A percentile compares a stretch with the other conserved stretches of the same genome.
Evolutionary conservation across 2,888 invertebrate species (phyloP).

Genomic region (Hofmannophila pseudospretella): DNA sequence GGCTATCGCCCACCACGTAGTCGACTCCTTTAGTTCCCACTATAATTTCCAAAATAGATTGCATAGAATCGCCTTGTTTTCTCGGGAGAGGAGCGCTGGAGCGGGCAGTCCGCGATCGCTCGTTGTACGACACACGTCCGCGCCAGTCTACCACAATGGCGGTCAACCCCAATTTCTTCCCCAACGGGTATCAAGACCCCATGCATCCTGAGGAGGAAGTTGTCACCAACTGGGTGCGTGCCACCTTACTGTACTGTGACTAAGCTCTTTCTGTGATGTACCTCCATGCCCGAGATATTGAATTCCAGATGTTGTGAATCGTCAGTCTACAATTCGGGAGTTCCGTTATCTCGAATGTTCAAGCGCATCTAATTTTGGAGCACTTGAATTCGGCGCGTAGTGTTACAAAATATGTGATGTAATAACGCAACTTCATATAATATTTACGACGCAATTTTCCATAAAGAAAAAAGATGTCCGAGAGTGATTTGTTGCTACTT

Average conservation of each 20-base stretch:
- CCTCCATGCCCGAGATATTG: conserved; percentile 10
- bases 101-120: conserved; percentile 59
- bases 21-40: conserved; percentile 53
- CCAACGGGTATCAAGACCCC: conserved; percentile 73
- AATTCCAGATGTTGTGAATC: conserved; percentile 17
- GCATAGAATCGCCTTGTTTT: conserved; percentile 72
- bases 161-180: conserved; percentile 71
- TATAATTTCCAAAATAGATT: conserved; percentile 77
- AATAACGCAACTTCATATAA: conserved; percentile 38
- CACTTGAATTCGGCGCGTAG: conserved; percentile 49
- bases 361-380: conserved; percentile 55
- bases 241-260: conserved; percentile 6
- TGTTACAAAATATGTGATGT: conserved; percentile 69
- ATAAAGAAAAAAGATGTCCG: conserved; percentile 26
- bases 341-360: conserved; percentile 18
- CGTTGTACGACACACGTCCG: conserved; percentile 62
- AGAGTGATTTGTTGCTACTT: conserved; percentile 12
- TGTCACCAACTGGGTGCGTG: conserved; percentile 80
- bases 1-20: conserved; percentile 62
- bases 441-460: conserved; percentile 39
- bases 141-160: conserved; percentile 49
- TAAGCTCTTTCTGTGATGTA: conserved; percentile 1
- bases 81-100: conserved; percentile 62
- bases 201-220: conserved; percentile 78
- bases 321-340: conserved; percentile 14